Conservation (phyloP, 2,888 invertebrate genomes). For the Bimastos eiseni region DNA sequence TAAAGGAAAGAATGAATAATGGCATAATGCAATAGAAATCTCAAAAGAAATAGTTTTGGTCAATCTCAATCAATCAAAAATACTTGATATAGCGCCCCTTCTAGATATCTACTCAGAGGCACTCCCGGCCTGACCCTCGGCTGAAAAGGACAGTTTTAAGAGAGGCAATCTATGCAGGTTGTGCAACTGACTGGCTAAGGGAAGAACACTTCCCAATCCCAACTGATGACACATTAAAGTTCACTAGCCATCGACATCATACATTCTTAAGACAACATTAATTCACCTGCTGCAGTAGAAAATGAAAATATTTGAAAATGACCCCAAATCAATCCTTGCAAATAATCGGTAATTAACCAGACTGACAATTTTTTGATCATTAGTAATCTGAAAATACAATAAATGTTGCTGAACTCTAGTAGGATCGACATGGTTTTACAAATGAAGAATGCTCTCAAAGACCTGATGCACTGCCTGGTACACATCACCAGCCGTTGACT, state of each 20-base stretch:
- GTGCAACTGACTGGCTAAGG: not conserved
- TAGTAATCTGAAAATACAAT: not conserved
- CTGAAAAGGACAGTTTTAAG: no score
- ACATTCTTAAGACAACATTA: not conserved
- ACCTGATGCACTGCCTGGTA: conserved; percentile 87
- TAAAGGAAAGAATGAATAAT: not conserved
- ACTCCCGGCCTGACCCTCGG: no score
- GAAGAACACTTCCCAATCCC: not conserved
- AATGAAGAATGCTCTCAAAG: conserved; percentile 75
- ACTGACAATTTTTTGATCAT: not conserved
- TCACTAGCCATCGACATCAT: no score
- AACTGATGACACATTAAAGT: no score
- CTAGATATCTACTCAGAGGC: no score
- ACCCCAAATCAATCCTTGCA: not conserved
- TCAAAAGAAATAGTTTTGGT: not conserved
- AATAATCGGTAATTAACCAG: not conserved
- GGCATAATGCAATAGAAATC: not conserved
- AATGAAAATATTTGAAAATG: not conserved
- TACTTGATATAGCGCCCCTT: no score
- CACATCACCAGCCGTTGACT: conserved; percentile 89
- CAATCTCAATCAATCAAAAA: no score
- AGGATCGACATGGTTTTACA: not conserved
- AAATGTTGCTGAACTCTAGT: not conserved
- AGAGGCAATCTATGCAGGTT: no score
- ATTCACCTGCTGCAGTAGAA: not conserved